Evolutionary conservation across 2,888 invertebrate species (phyloP).

Genomic region (Antitype chi): DNA sequence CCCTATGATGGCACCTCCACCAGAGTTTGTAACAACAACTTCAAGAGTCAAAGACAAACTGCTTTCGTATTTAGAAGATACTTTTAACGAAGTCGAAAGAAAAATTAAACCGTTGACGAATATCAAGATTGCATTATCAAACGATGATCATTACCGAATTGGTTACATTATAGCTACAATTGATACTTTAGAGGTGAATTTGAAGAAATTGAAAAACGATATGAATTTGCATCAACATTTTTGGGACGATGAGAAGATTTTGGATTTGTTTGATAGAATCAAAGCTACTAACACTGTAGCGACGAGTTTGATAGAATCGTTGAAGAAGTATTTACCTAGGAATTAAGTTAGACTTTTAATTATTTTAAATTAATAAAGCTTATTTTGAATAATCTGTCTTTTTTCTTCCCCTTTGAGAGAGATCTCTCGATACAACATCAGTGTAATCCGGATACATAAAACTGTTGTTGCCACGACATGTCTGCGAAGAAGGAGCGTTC

Average conservation of each 20-base stretch:
- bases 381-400: neutral
- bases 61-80: conserved; percentile 68
- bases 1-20: neutral
- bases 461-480: no score
- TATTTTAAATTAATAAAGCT: conserved; percentile 2
- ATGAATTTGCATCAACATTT: conserved; percentile 62
- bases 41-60: conserved; percentile 69
- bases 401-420: neutral
- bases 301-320: conserved; percentile 62
- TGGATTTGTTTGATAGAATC: conserved; percentile 73
- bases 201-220: conserved; percentile 68
- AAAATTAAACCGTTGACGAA: conserved; percentile 67
- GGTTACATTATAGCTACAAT: conserved; percentile 78
- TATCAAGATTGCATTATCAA: conserved; percentile 64
- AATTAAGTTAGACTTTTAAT: conserved; percentile 1
- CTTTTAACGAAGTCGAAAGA: conserved; percentile 68
- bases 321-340: conserved; percentile 61
- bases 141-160: conserved; percentile 69
- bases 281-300: conserved; percentile 67
- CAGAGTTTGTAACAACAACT: neutral
- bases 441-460: no score
- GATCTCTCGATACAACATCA: no score
- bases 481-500: neutral
- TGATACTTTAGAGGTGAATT: conserved; percentile 72
- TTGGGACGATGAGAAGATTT: conserved; percentile 70